phyloP scores from a whole-genome alignment of 2,113 vertebrate genomes.

The Clarias macrocephalus region DNA sequence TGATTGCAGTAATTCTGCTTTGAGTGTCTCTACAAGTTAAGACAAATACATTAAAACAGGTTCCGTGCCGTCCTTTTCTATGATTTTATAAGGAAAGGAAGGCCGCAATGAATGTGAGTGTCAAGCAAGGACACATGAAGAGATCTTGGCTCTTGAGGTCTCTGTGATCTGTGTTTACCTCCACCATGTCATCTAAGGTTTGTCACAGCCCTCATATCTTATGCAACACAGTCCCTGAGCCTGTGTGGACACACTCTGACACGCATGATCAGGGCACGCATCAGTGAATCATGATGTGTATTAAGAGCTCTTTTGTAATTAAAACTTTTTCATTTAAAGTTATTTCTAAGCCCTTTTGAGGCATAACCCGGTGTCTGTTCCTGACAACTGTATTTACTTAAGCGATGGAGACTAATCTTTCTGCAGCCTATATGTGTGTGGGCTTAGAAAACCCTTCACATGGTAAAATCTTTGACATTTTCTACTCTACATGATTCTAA shows the following conservation, averaged over 20 bases:
- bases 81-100: constrained; percentile 11
- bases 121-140: neutral
- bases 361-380: neutral
- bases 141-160: constrained; percentile 7
- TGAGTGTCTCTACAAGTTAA: neutral
- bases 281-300: neutral
- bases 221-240: constrained; percentile 31
- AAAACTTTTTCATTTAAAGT: neutral
- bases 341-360: neutral
- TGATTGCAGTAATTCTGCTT: neutral
- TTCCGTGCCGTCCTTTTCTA: neutral
- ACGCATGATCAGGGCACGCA: no score
- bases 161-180: constrained; percentile 33
- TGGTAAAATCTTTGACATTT: neutral
- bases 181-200: constrained; percentile 38
- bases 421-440: neutral
- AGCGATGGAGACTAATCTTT: neutral
- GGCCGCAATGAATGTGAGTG: constrained; percentile 2
- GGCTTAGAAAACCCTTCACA: neutral
- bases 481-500: neutral
- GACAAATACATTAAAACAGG: neutral
- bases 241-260: constrained; percentile 7
- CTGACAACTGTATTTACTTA: neutral
- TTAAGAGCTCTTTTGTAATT: neutral
- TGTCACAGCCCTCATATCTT: constrained; percentile 38